These are phyloP conservation scores for Mixornis gularis DNA, from an alignment of 2,113 vertebrate genomes.

Conservation along the genomic window DNA sequence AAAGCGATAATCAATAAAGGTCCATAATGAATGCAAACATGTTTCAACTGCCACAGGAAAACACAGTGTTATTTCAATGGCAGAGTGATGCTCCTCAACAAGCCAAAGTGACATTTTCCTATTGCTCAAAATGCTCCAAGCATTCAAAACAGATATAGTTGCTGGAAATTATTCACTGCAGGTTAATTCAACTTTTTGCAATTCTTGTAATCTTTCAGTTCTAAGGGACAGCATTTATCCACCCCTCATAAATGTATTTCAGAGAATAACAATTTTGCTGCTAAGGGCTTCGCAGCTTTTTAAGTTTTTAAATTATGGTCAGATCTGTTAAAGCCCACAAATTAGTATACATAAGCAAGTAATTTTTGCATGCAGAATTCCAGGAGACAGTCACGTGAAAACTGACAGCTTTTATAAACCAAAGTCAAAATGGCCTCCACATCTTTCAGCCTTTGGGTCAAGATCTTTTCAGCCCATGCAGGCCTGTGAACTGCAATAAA, in stretches of 20 bases:
- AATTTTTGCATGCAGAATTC: neutral
- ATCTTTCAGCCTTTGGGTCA: neutral
- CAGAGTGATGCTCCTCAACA: neutral
- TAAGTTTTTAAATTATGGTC: neutral
- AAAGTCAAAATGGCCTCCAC: neutral
- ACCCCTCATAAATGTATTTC: accelerated
- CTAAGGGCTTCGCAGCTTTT: neutral
- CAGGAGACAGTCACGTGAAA: neutral
- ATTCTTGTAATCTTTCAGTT: neutral
- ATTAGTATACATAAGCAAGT: neutral
- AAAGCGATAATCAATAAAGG: neutral
- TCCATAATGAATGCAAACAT: neutral
- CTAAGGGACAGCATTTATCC: neutral
- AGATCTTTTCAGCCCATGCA: neutral
- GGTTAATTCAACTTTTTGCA: neutral
- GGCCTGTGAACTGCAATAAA: neutral
- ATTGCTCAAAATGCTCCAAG: neutral
- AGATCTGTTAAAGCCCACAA: neutral
- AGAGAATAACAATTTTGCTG: neutral
- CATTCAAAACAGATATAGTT: neutral
- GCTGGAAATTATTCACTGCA: neutral
- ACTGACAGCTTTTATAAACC: neutral
- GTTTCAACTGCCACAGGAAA: neutral
- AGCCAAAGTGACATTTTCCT: neutral
- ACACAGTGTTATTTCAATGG: neutral